These are phyloP conservation scores for Acanthosoma haemorrhoidale DNA, from an alignment of 2,888 invertebrate species.

Conservation along the genomic window DNA sequence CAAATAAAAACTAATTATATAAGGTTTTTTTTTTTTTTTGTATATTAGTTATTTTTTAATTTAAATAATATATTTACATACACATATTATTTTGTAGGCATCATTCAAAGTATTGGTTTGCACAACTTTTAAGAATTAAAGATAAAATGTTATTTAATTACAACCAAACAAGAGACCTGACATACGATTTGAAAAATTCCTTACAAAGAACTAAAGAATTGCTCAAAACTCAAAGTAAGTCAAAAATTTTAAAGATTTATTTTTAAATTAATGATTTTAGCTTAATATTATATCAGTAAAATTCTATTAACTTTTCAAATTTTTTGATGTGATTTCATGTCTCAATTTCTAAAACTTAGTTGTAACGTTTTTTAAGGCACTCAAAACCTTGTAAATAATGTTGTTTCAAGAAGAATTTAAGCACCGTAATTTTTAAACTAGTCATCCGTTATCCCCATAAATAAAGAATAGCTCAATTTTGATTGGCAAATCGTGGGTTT, in stretches of 20 bases:
- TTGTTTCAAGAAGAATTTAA: too few species aligned
- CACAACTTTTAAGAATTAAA: neutral
- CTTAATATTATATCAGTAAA: too few species aligned
- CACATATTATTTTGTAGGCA: constrained; percentile 46
- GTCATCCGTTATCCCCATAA: too few species aligned
- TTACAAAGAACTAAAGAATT: neutral
- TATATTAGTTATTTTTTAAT: neutral
- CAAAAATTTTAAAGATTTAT: constrained; percentile 45
- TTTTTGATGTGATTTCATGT: too few species aligned
- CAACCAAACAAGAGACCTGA: neutral
- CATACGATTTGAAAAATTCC: neutral
- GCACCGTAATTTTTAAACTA: too few species aligned
- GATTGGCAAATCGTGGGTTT: too few species aligned
- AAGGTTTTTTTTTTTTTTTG: neutral
- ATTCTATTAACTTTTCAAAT: too few species aligned
- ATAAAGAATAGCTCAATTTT: too few species aligned
- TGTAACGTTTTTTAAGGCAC: too few species aligned
- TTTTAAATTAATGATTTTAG: neutral
- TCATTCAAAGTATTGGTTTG: neutral
- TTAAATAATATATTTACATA: constrained; percentile 44
- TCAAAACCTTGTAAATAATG: too few species aligned
- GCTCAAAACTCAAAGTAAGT: neutral
- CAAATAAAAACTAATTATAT: neutral
- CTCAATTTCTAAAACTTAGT: too few species aligned
- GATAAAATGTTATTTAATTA: neutral